These are phyloP conservation scores for Plectropomus leopardus DNA, from an alignment of 2,113 vertebrate genomes.

Conservation along the genomic window DNA sequence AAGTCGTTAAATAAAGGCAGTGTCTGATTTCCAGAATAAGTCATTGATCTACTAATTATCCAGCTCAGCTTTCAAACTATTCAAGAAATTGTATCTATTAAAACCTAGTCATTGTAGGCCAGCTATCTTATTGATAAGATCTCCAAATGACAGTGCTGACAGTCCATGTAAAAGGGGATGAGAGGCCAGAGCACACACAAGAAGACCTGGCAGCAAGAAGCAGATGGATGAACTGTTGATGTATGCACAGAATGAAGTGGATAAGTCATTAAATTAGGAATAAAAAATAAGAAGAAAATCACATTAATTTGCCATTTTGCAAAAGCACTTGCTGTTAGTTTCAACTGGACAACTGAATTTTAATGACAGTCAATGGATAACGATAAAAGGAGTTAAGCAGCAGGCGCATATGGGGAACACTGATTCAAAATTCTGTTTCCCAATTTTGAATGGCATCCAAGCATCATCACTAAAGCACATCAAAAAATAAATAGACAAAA, in stretches of 20 bases:
- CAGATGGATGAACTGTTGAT: slow-evolving; percentile 74
- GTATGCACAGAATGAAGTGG: not conserved
- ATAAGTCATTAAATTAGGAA: not conserved
- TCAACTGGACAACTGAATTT: slow-evolving; percentile 13
- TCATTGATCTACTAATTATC: not conserved
- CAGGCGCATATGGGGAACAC: not conserved
- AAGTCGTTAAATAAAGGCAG: not conserved
- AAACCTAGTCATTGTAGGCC: not conserved
- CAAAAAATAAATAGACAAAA: not conserved
- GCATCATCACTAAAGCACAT: not conserved
- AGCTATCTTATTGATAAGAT: slow-evolving; percentile 24
- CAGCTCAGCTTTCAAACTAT: slow-evolving; percentile 18
- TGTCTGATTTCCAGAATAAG: not conserved
- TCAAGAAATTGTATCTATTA: slow-evolving; percentile 10
- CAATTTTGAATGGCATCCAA: slow-evolving; percentile 13
- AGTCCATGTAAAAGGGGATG: slow-evolving; percentile 50
- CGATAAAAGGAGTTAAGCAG: not conserved
- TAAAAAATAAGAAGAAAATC: not conserved
- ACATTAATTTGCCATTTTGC: not conserved
- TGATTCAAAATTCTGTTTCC: slow-evolving; percentile 7
- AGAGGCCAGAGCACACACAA: slow-evolving; percentile 87
- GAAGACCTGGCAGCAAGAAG: slow-evolving; percentile 92
- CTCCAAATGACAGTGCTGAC: slow-evolving; percentile 63
- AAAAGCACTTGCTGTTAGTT: not conserved
- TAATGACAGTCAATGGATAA: not conserved